Percentiles rank a stretch among this genome's conserved stretches.
phyloP scores from a whole-genome alignment of 2,888 invertebrate genomes.

The Dendrolimus pini region DNA sequence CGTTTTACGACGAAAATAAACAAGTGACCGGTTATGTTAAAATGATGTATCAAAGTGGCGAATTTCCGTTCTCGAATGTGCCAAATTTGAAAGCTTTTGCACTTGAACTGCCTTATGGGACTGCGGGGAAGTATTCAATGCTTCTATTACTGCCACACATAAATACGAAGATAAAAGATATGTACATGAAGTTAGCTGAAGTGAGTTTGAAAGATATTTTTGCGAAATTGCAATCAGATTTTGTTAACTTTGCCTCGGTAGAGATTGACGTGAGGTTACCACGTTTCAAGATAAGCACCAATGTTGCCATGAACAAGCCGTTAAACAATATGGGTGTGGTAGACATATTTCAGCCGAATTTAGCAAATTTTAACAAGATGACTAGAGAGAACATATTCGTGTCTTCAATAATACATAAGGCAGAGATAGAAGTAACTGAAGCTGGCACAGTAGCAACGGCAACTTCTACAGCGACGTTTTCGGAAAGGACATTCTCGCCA shows the following conservation, averaged over 20 bases:
- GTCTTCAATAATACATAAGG: slow-evolving; percentile 81
- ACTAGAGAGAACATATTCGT: slow-evolving; percentile 73
- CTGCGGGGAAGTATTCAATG: slow-evolving; percentile 76
- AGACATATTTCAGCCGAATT: slow-evolving; percentile 77
- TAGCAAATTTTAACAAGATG: slow-evolving; percentile 76
- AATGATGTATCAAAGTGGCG: slow-evolving; percentile 84
- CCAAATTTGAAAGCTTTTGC: slow-evolving; percentile 74
- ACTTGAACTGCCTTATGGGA: slow-evolving; percentile 82
- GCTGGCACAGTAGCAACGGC: slow-evolving; percentile 84
- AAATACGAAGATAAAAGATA: slow-evolving; percentile 58
- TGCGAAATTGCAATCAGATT: slow-evolving; percentile 58
- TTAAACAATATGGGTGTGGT: slow-evolving; percentile 80
- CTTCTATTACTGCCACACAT: slow-evolving; percentile 79
- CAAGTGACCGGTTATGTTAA: slow-evolving; percentile 74
- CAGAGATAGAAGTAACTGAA: slow-evolving; percentile 85
- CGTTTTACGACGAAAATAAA: slow-evolving; percentile 78
- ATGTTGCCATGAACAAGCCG: slow-evolving; percentile 76
- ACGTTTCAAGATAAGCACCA: slow-evolving; percentile 77
- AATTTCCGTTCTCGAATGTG: slow-evolving; percentile 76
- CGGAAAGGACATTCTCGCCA: slow-evolving; percentile 76
- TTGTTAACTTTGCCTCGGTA: slow-evolving; percentile 69
- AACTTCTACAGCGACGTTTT: slow-evolving; percentile 64
- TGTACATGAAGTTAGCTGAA: slow-evolving; percentile 68
- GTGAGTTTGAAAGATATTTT: slow-evolving; percentile 71
- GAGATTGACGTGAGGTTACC: slow-evolving; percentile 80